Evolutionary conservation across 2,113 vertebrate species (phyloP).

Genomic region (Chitala chitala): DNA sequence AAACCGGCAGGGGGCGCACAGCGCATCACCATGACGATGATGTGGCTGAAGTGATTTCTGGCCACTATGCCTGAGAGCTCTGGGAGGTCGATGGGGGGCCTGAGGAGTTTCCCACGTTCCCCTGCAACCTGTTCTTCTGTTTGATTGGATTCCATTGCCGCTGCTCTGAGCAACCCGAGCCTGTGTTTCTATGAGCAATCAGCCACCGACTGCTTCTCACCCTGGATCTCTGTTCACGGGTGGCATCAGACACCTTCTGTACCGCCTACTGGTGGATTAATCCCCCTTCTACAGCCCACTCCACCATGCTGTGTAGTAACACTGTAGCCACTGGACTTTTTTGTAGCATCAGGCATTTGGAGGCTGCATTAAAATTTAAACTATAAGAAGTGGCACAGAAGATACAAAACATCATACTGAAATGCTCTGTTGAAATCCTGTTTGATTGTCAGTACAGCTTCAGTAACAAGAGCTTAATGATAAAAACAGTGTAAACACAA

Average conservation of each 20-base stretch:
- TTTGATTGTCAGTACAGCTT: no score
- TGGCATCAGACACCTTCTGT: not conserved
- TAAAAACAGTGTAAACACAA: no score
- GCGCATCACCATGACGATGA: not conserved
- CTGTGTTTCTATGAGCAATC: conserved; percentile 14
- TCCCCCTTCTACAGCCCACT: conserved; percentile 28
- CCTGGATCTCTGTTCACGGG: conserved; percentile 19
- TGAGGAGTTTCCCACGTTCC: not conserved
- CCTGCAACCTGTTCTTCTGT: not conserved
- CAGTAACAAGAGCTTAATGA: no score
- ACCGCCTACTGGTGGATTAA: conserved; percentile 37
- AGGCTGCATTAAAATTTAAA: no score
- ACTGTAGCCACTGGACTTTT: no score
- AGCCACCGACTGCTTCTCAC: conserved; percentile 35
- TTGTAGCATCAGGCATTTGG: no score
- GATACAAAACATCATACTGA: no score
- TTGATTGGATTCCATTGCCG: conserved; percentile 52
- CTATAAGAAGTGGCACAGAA: no score
- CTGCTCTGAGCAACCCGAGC: conserved; percentile 34
- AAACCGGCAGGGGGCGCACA: not conserved
- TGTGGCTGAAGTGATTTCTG: not conserved
- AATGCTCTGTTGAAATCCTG: no score
- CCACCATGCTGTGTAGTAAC: no score
- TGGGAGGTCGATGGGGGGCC: not conserved
- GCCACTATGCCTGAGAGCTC: not conserved